These are phyloP conservation scores for Physeter macrocephalus DNA, from an alignment of 2,113 vertebrate species.

Conservation along the genomic window DNA sequence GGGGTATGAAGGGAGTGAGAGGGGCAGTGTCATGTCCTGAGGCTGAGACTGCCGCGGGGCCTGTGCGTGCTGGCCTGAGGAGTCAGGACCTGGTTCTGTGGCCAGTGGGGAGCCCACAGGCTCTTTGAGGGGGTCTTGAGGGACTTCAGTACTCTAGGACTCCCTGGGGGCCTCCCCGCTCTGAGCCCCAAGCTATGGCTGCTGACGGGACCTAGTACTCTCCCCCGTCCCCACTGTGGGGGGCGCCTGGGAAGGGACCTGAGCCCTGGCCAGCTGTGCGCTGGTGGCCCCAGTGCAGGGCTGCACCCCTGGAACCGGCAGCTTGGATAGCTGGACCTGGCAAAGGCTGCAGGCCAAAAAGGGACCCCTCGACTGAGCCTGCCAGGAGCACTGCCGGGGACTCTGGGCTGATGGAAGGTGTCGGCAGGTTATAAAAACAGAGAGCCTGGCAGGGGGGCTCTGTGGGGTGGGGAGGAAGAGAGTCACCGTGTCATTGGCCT, in stretches of 20 bases:
- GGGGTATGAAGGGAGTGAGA: rapidly evolving
- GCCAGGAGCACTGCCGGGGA: not conserved
- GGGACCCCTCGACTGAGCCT: not conserved
- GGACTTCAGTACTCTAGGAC: not conserved
- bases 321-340: not conserved
- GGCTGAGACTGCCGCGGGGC: not conserved
- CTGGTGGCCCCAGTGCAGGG: too few relatives aligned
- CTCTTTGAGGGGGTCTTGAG: not conserved
- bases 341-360: not conserved
- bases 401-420: not conserved
- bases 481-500: not conserved
- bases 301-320: not conserved
- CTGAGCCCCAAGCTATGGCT: not conserved
- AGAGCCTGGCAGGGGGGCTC: not conserved
- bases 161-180: not conserved
- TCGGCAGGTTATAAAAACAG: too few relatives aligned
- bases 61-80: not conserved
- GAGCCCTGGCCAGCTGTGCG: too few relatives aligned
- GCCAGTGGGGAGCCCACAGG: not conserved
- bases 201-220: not conserved
- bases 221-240: not conserved
- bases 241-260: not conserved
- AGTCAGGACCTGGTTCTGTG: not conserved
- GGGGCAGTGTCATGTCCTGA: not conserved
- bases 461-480: rapidly evolving